These are phyloP conservation scores for Cichladusa arquata DNA, from an alignment of 2,113 vertebrate genomes.

Conservation along the genomic window DNA sequence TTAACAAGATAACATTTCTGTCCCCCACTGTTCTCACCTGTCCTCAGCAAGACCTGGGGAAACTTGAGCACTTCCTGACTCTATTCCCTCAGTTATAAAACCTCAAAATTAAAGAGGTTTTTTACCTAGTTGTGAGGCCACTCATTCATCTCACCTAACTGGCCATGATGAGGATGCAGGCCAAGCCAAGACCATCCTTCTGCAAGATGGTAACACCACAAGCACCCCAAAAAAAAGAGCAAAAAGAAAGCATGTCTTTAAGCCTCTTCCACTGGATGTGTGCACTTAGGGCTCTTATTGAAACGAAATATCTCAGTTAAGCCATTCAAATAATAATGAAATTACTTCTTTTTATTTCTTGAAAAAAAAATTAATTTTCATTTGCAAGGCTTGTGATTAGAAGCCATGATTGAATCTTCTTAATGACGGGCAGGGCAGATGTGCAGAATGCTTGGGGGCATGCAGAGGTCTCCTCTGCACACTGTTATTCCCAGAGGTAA, in stretches of 20 bases:
- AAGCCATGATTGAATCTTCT: neutral
- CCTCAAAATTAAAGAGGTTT: neutral
- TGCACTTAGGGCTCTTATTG: neutral
- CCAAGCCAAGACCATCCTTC: neutral
- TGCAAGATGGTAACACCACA: neutral
- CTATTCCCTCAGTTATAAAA: neutral
- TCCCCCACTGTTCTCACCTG: neutral
- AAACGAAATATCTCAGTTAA: neutral
- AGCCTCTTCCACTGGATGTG: neutral
- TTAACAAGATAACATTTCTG: neutral
- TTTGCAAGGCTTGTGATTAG: neutral
- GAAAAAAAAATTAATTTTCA: neutral
- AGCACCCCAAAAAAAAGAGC: neutral
- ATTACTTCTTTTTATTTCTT: neutral
- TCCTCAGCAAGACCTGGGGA: neutral
- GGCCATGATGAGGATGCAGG: neutral
- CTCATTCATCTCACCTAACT: neutral
- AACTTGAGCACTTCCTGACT: neutral
- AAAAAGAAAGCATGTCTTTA: neutral
- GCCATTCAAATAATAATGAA: neutral
- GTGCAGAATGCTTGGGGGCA: neutral
- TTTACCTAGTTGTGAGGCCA: neutral
- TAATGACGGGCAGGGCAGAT: neutral
- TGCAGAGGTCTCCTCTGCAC: neutral
- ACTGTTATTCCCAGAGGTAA: neutral